phyloP scores from a whole-genome alignment of 2,113 vertebrate genomes.

The Labrus mixtus region DNA sequence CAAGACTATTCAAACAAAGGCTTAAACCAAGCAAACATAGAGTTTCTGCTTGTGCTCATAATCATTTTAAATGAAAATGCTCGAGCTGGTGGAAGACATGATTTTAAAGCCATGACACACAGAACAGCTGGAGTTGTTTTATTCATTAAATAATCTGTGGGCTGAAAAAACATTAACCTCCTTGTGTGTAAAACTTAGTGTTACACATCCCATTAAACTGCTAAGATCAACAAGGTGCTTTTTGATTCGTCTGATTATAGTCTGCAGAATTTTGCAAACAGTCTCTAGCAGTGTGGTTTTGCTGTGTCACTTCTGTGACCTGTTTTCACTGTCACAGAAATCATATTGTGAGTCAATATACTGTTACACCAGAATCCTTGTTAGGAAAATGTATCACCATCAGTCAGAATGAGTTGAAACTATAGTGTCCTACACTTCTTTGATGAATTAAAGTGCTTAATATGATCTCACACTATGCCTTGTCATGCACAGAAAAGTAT shows the following conservation, averaged over 20 bases:
- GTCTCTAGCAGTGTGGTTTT: slow-evolving; percentile 54
- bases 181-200: neutral
- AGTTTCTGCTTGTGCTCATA: neutral
- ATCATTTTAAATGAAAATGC: neutral
- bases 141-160: too few species aligned
- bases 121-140: neutral
- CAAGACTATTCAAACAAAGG: neutral
- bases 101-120: neutral
- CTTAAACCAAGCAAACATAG: neutral
- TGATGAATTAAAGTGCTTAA: too few species aligned
- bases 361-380: neutral
- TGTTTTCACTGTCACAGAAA: slow-evolving; percentile 19
- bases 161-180: too few species aligned
- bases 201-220: too few species aligned
- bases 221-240: neutral
- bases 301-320: slow-evolving; percentile 21
- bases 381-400: neutral
- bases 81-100: neutral
- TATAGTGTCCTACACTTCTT: too few species aligned
- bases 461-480: too few species aligned
- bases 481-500: too few species aligned
- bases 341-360: neutral
- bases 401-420: neutral
- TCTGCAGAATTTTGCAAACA: slow-evolving; percentile 47
- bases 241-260: slow-evolving; percentile 35